Conservation (phyloP, 2,888 invertebrate species). For the Orthosia cruda region DNA sequence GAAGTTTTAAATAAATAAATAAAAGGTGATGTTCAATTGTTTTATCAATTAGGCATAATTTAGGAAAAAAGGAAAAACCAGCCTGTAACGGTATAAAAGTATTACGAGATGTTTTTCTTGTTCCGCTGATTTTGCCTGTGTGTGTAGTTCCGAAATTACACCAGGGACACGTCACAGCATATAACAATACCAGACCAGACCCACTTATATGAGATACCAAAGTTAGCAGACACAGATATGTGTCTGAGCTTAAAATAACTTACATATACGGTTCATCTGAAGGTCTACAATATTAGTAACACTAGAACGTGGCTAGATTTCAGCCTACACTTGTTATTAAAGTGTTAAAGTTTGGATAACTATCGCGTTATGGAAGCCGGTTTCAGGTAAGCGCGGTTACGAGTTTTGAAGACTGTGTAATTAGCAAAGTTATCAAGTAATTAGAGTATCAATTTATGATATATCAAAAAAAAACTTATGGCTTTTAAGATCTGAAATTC, state of each 20-base stretch:
- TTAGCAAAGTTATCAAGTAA: background rate
- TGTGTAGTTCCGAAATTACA: no score
- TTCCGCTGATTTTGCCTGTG: no score
- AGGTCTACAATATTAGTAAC: slow-evolving; percentile 16
- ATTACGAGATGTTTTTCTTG: no score
- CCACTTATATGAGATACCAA: background rate
- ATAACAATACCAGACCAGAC: no score
- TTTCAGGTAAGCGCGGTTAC: background rate
- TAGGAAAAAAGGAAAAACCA: no score
- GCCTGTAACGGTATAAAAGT: no score
- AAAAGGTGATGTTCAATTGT: no score
- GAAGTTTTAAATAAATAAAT: no score
- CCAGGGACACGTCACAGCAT: no score
- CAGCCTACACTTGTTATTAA: background rate
- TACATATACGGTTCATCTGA: slow-evolving; percentile 15
- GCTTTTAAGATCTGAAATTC: no score
- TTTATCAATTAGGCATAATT: no score
- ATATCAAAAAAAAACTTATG: no score
- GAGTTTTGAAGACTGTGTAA: background rate
- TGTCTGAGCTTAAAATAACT: slow-evolving; percentile 33
- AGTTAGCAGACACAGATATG: slow-evolving; percentile 30
- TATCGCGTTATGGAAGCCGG: background rate
- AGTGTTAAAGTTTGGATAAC: slow-evolving; percentile 11
- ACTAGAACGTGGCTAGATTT: slow-evolving; percentile 2
- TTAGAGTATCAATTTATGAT: background rate